Percentiles rank a stretch among this genome's conserved stretches.
These are phyloP conservation scores for Zophobas atratus DNA, from an alignment of 1,140 invertebrate genomes.

Conservation along the genomic window DNA sequence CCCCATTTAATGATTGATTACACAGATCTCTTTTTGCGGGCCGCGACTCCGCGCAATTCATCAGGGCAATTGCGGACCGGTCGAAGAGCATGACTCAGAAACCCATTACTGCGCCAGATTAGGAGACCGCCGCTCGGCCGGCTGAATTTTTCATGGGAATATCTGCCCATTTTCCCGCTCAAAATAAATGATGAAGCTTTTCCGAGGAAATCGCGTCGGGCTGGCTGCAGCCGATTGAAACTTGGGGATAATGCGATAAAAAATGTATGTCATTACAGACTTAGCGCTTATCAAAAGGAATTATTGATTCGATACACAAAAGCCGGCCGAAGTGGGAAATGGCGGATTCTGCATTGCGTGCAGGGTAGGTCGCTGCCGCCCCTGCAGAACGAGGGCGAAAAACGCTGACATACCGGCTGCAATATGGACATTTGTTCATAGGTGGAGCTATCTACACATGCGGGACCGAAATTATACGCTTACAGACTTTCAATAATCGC, in stretches of 20 bases:
- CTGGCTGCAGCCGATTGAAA: conserved; percentile 45
- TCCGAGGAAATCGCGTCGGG: conserved; percentile 45
- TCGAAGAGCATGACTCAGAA: neutral
- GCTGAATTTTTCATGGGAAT: conserved; percentile 51
- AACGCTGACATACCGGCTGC: conserved; percentile 42
- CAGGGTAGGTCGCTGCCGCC: conserved; percentile 43
- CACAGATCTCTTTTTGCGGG: conserved; percentile 29
- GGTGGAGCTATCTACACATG: conserved; percentile 34
- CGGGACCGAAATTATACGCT: no score
- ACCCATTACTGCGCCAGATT: neutral
- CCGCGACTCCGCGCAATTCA: conserved; percentile 15
- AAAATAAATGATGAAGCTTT: conserved; percentile 49
- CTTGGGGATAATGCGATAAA: conserved; percentile 54
- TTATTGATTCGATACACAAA: conserved; percentile 61
- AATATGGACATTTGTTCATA: conserved; percentile 44
- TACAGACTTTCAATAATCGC: no score
- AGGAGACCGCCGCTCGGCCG: conserved; percentile 1
- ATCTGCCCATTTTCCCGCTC: conserved; percentile 27
- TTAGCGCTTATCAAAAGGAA: conserved; percentile 61
- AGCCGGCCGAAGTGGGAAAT: conserved; percentile 37
- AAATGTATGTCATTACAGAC: conserved; percentile 61
- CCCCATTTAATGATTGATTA: conserved; percentile 47
- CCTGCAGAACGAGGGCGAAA: conserved; percentile 6
- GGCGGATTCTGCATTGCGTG: conserved; percentile 39
- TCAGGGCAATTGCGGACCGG: neutral